Conservation (phyloP, 2,797 vertebrate species). For the Coluber constrictor region DNA sequence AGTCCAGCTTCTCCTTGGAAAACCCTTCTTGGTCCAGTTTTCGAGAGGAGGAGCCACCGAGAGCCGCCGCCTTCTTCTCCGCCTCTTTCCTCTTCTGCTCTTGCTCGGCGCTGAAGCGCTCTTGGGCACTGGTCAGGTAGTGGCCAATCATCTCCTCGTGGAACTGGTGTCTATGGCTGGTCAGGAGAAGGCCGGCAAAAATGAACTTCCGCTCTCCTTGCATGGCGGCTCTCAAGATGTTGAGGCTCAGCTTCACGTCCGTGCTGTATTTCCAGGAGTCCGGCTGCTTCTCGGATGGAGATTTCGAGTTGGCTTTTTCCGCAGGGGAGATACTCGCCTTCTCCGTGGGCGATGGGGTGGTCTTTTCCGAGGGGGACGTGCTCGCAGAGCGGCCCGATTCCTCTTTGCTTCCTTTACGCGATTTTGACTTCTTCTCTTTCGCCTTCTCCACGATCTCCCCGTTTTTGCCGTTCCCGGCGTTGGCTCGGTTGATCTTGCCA, state of each 20-base stretch:
- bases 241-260: conserved; percentile 97
- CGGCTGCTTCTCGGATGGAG: conserved; percentile 70
- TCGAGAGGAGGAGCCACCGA: conserved; percentile 62
- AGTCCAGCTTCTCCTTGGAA: conserved; percentile 82
- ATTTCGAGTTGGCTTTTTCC: conserved; percentile 74
- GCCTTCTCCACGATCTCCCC: conserved; percentile 70
- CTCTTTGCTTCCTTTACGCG: conserved; percentile 90
- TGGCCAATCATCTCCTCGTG: conserved; percentile 99
- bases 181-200: conserved; percentile 93
- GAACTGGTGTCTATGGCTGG: conserved; percentile 97
- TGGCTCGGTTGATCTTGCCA: conserved; percentile 90
- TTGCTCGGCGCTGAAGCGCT: conserved; percentile 96
- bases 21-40: conserved; percentile 81
- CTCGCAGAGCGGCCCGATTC: conserved; percentile 85
- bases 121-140: conserved; percentile 94
- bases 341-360: conserved; percentile 92
- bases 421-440: conserved; percentile 83
- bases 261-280: conserved; percentile 98
- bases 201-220: conserved; percentile 98
- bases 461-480: conserved; percentile 78
- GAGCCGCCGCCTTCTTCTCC: conserved; percentile 71
- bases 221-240: conserved; percentile 97
- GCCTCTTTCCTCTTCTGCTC: conserved; percentile 87
- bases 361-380: conserved; percentile 92
- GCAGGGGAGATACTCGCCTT: conserved; percentile 80